A percentile compares a stretch with the other conserved stretches of the same genome.
These are phyloP conservation scores for Diaprepes abbreviatus DNA, from an alignment of 2,888 invertebrate genomes.

Conservation along the genomic window DNA sequence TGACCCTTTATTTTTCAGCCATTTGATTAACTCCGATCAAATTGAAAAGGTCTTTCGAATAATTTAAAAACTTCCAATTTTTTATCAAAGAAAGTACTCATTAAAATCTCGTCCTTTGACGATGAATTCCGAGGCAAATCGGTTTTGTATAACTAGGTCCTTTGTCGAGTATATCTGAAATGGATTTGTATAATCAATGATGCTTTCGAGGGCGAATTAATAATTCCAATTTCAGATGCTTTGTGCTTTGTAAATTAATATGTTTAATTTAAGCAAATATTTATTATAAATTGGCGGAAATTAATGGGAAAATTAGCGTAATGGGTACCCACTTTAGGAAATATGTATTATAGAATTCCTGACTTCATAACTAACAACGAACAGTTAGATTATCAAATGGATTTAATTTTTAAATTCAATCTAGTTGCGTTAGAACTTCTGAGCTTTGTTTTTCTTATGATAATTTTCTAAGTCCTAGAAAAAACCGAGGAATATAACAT, in stretches of 20 bases:
- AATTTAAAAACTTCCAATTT: conserved; percentile 24
- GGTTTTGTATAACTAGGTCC: conserved; percentile 39
- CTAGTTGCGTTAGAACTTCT: too few species aligned
- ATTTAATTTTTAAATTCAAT: too few species aligned
- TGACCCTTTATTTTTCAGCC: conserved; percentile 29
- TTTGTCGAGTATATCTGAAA: conserved; percentile 35
- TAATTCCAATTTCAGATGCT: conserved; percentile 32
- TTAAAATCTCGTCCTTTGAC: conserved; percentile 43
- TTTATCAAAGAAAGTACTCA: conserved; percentile 42
- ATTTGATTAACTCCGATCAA: conserved; percentile 16
- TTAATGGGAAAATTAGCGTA: background rate
- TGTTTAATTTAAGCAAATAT: conserved; percentile 35
- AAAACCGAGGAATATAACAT: too few species aligned
- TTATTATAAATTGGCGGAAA: conserved; percentile 5
- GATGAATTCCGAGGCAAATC: conserved; percentile 43
- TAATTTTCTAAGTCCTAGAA: too few species aligned
- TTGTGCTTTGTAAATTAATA: conserved; percentile 33
- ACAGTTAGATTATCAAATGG: too few species aligned
- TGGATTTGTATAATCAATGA: conserved; percentile 41
- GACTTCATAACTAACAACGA: too few species aligned
- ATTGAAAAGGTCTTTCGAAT: conserved; percentile 18
- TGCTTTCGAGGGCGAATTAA: conserved; percentile 25
- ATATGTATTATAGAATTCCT: too few species aligned
- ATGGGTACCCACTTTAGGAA: background rate
- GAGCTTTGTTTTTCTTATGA: too few species aligned